These are phyloP conservation scores for Diprion similis DNA, from an alignment of 1,140 invertebrate species.

Conservation along the genomic window DNA sequence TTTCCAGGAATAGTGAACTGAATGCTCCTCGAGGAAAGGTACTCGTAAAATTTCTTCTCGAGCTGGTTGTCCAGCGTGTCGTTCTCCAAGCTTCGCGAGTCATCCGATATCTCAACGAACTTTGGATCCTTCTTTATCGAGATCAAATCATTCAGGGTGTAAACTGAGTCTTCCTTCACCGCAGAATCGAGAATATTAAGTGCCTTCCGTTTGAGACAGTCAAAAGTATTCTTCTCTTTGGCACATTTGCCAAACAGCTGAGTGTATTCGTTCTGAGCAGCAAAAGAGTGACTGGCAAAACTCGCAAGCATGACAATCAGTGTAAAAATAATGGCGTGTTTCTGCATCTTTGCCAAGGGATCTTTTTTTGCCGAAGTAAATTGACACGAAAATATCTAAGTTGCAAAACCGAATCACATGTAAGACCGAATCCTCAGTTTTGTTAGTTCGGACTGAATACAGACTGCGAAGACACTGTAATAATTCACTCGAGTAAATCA, in stretches of 20 bases:
- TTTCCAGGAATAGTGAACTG: slow-evolving; percentile 57
- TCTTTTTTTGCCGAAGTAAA: too few relatives aligned
- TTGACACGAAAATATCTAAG: too few relatives aligned
- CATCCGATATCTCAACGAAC: neutral
- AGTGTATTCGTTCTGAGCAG: slow-evolving; percentile 40
- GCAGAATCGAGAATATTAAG: slow-evolving; percentile 64
- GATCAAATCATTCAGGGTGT: slow-evolving; percentile 65
- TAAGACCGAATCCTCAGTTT: too few relatives aligned
- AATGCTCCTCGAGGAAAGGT: slow-evolving; percentile 53
- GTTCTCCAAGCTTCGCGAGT: slow-evolving; percentile 34
- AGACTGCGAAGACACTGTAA: too few relatives aligned
- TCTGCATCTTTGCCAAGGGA: neutral
- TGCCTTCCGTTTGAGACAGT: slow-evolving; percentile 64
- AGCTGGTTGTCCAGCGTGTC: slow-evolving; percentile 50
- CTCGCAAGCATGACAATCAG: neutral
- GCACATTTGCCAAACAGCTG: slow-evolving; percentile 54
- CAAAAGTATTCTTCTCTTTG: slow-evolving; percentile 54
- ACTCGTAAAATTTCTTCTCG: slow-evolving; percentile 55
- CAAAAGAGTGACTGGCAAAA: neutral
- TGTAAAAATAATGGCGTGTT: neutral
- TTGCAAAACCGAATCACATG: too few relatives aligned
- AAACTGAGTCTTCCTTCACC: slow-evolving; percentile 64
- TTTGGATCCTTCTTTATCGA: slow-evolving; percentile 60
- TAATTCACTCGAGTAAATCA: too few relatives aligned
- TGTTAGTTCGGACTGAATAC: too few relatives aligned